Conservation (phyloP, 37 sponge, comb jelly and placozoan genomes). For the Axinella damicornis region DNA sequence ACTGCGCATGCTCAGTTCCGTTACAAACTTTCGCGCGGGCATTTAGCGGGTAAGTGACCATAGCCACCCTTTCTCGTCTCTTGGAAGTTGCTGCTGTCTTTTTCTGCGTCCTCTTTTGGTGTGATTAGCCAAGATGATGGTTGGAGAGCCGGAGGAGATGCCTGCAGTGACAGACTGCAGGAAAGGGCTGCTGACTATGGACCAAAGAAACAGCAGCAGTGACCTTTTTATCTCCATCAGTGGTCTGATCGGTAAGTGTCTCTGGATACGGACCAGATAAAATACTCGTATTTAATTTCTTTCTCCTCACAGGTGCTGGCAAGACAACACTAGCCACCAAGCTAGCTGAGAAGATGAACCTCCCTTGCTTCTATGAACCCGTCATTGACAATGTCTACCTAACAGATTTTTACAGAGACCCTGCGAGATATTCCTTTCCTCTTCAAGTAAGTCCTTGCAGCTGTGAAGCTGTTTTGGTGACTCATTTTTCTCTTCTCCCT, state of each 20-base stretch:
- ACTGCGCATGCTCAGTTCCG: slow-evolving; percentile 8
- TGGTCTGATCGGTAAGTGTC: slow-evolving; percentile 80
- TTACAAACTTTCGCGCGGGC: slow-evolving; percentile 21
- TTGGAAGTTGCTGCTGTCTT: neutral
- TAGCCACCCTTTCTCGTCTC: neutral
- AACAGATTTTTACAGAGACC: slow-evolving; percentile 93
- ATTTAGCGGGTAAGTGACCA: neutral
- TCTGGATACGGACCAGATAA: no score
- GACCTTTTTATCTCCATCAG: slow-evolving; percentile 97
- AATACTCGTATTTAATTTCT: no score
- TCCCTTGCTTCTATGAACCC: slow-evolving; percentile 94
- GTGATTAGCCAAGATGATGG: slow-evolving; percentile 33
- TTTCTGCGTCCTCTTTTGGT: neutral
- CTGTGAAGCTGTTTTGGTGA: no score
- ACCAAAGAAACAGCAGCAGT: slow-evolving; percentile 85
- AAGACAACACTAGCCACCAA: slow-evolving; percentile 93
- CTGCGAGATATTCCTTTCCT: slow-evolving; percentile 92
- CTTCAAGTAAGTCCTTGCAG: slow-evolving; percentile 82
- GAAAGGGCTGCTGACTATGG: slow-evolving; percentile 82
- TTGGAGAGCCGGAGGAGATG: neutral
- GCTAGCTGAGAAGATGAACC: slow-evolving; percentile 89
- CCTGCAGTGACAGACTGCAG: slow-evolving; percentile 1
- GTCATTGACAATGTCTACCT: slow-evolving; percentile 94
- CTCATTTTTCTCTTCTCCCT: no score
- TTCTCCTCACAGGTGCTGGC: slow-evolving; percentile 74